These are phyloP conservation scores for Bugulina stolonifera DNA, from an alignment of 2,888 invertebrate species.

Conservation along the genomic window DNA sequence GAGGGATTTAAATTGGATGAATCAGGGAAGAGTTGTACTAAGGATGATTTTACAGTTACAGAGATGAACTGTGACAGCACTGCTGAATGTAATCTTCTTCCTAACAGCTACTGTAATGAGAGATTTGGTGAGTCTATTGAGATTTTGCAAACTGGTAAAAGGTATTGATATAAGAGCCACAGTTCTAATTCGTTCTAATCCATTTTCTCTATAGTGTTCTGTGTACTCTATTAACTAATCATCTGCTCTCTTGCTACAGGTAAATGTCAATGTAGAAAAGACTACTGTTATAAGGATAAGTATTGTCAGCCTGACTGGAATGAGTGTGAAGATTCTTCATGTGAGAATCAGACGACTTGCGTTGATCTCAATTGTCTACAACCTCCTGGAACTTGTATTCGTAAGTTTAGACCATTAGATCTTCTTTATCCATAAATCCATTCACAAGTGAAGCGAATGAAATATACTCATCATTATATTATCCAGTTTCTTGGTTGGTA, in stretches of 20 bases:
- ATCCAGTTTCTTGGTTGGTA: too few species aligned
- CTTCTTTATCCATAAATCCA: too few species aligned
- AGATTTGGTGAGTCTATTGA: conserved; percentile 1
- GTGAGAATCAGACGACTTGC: background rate
- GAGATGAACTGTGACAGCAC: conserved; percentile 1
- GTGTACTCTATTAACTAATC: too few species aligned
- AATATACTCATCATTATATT: too few species aligned
- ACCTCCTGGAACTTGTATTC: background rate
- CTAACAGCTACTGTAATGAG: background rate
- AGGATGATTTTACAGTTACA: background rate
- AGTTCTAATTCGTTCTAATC: too few species aligned
- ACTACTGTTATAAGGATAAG: conserved; percentile 11
- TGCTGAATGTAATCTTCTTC: conserved; percentile 1
- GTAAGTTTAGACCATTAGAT: too few species aligned
- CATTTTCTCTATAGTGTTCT: too few species aligned
- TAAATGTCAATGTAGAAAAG: background rate
- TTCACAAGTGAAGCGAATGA: too few species aligned
- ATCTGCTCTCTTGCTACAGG: too few species aligned
- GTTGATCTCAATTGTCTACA: background rate
- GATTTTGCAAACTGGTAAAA: too few species aligned
- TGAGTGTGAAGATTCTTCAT: background rate
- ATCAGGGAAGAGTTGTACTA: background rate
- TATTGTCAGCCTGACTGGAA: background rate
- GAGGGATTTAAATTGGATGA: conserved; percentile 15
- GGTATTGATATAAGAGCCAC: too few species aligned